phyloP scores from a whole-genome alignment of 1,140 invertebrate genomes.

The Magallana ariakensis region DNA sequence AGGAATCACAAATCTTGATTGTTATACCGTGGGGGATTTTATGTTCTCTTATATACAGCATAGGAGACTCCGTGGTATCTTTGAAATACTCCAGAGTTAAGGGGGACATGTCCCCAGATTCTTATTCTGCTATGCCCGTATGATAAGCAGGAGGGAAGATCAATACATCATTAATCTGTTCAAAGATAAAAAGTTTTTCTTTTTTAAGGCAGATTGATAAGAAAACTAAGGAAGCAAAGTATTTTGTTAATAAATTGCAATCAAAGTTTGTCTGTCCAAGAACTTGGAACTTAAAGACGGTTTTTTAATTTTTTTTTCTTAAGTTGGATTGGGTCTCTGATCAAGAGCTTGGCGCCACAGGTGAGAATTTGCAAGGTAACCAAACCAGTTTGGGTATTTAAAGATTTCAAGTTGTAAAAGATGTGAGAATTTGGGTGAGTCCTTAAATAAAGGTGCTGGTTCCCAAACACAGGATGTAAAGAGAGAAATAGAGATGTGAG shows the following conservation, averaged over 20 bases:
- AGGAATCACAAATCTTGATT: conserved; percentile 24
- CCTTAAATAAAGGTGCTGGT: conserved; percentile 23
- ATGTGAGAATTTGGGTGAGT: conserved; percentile 33
- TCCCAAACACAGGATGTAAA: conserved; percentile 27
- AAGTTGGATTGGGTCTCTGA: not conserved
- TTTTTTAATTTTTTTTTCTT: too few relatives aligned
- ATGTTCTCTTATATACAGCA: not conserved
- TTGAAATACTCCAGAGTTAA: conserved; percentile 19
- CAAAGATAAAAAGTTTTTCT: not conserved
- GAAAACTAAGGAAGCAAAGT: conserved; percentile 33
- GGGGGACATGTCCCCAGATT: not conserved
- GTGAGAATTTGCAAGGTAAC: conserved; percentile 28
- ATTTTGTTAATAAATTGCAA: conserved; percentile 22
- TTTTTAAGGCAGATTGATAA: conserved; percentile 20
- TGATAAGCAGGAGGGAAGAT: not conserved
- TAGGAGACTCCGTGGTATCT: not conserved
- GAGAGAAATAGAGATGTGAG: not conserved
- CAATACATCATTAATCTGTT: conserved; percentile 20
- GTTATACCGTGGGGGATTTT: not conserved
- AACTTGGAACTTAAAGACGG: not conserved
- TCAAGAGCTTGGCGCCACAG: not conserved
- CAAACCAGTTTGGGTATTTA: conserved; percentile 26
- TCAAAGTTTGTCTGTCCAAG: not conserved
- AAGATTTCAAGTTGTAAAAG: conserved; percentile 12
- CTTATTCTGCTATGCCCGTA: conserved; percentile 3